Conservation (phyloP, 2,113 vertebrate species). For the Xiphophorus maculatus region DNA sequence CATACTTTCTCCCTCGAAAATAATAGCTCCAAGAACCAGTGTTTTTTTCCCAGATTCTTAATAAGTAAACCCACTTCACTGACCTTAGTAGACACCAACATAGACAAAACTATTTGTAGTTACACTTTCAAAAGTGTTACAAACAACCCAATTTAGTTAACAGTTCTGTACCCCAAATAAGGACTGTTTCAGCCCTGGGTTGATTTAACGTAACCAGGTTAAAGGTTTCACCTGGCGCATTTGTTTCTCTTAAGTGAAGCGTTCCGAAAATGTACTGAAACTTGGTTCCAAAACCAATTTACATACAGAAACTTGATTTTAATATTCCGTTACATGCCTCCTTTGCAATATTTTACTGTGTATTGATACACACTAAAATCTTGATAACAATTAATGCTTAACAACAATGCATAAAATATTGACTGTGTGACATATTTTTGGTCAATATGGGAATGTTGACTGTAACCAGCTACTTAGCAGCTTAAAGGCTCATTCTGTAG, state of each 20-base stretch:
- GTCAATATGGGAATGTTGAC: too few relatives aligned
- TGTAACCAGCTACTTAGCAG: too few relatives aligned
- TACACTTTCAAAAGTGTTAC: background rate
- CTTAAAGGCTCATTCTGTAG: too few relatives aligned
- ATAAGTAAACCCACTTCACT: conserved; percentile 8
- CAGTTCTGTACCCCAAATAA: background rate
- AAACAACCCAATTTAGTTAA: background rate
- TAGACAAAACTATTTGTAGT: conserved; percentile 2
- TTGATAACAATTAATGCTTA: too few relatives aligned
- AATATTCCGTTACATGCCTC: background rate
- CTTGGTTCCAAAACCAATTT: background rate
- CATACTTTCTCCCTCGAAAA: conserved; percentile 29
- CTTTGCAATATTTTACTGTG: too few relatives aligned
- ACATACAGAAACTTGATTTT: background rate
- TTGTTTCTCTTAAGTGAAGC: background rate
- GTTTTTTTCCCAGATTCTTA: conserved; percentile 1
- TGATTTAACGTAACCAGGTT: background rate
- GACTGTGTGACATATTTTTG: too few relatives aligned
- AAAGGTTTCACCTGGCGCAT: background rate
- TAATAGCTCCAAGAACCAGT: conserved; percentile 14
- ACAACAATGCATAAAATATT: too few relatives aligned
- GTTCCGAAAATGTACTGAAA: background rate
- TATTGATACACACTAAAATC: too few relatives aligned
- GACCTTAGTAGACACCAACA: background rate
- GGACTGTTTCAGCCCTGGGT: background rate